Evolutionary conservation across 2,888 invertebrate species (phyloP).

Genomic region (Amphipoea oculea): DNA sequence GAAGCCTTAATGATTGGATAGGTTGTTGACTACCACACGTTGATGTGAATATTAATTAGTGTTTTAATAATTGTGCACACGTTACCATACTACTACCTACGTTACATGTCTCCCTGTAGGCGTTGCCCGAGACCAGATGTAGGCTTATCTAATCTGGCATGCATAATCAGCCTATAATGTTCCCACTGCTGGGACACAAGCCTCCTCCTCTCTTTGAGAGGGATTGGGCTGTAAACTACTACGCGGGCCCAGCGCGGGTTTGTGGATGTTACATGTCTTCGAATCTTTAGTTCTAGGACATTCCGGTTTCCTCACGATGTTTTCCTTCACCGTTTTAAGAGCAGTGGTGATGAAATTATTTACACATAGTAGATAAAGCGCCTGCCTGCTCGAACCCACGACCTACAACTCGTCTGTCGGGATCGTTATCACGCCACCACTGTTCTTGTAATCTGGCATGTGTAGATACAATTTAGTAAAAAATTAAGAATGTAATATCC

Average conservation of each 20-base stretch:
- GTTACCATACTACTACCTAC: not conserved
- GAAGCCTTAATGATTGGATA: not conserved
- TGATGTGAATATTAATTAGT: constrained; percentile 23
- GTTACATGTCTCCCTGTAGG: constrained; percentile 4
- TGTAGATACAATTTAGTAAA: not conserved
- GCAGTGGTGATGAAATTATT: not conserved
- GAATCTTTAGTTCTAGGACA: not conserved
- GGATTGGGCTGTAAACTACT: not conserved
- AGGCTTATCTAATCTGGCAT: not conserved
- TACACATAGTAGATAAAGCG: not conserved
- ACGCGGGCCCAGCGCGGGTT: not conserved
- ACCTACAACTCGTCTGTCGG: not conserved
- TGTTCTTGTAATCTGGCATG: not conserved
- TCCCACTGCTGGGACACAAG: not conserved
- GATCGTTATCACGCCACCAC: not conserved
- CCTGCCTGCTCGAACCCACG: not conserved
- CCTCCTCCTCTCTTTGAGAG: not conserved
- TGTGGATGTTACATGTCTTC: not conserved
- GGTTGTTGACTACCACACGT: not conserved
- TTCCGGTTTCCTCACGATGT: not conserved
- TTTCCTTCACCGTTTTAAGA: not conserved
- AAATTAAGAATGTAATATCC: not conserved
- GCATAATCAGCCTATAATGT: not conserved
- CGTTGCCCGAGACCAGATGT: not conserved
- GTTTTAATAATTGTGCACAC: not conserved